Base-by-base conservation (phyloP, 2,888 invertebrate species). In the Protodeltote pygarga region DNA sequence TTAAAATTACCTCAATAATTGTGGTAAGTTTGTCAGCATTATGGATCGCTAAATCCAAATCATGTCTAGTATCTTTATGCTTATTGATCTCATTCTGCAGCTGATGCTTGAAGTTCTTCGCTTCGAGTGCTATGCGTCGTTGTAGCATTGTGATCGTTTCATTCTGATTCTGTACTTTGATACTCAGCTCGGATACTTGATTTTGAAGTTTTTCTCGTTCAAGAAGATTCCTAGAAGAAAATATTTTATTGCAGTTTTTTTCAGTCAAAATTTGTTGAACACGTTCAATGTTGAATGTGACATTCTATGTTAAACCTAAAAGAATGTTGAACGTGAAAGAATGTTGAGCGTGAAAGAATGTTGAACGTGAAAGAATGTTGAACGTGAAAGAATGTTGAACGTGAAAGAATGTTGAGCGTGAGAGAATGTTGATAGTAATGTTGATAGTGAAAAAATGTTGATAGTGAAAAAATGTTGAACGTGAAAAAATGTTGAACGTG, bases 201-300 rank as follows among this genome's bases (percentile, higher is more conserved):
- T 93, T 91, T 48, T 94, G 93, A 5, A 97, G 88, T 65, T 95
- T 95, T 71, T 96, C 96, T 13, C 96, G 93, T 65, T 96, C 96
- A 8, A 93, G 93, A 5, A 97, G 93, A 72, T 95, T 94, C 67
- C 94, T 94, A 42, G 0, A 67, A 68, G 34, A 9, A 40, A n/a
- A 19, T 19, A n/a, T n/a, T n/a, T n/a, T n/a, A n/a, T n/a, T n/a
- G n/a, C n/a, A n/a, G n/a, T n/a, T n/a, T n/a, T n/a, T n/a, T n/a
- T n/a, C n/a, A n/a, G n/a, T n/a, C n/a, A n/a, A n/a, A 13, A 19
- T 16, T 11, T 8, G 6, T 24, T 31, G 0, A n/a, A 10, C 9
- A n/a, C n/a, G n/a, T n/a, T n/a, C n/a, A n/a, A n/a, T n/a, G n/a
- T n/a, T n/a, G n/a, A n/a, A n/a, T n/a, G n/a, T n/a, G n/a, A n/a